These are phyloP conservation scores for Homarus americanus DNA, from an alignment of 1,140 invertebrate species.

Conservation along the genomic window DNA sequence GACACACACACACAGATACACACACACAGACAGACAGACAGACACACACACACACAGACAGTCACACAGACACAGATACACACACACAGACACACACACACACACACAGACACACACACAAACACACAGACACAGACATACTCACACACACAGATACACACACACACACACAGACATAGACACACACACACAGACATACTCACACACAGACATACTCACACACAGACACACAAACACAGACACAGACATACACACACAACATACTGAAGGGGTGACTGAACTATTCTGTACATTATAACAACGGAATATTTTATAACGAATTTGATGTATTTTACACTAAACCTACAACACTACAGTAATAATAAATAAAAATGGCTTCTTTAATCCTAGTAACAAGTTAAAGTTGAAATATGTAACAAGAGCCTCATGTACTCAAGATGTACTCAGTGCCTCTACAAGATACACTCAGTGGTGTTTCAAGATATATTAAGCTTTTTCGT, in stretches of 20 bases:
- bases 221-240: neutral
- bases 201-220: neutral
- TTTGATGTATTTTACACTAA: no score
- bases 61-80: constrained; percentile 5
- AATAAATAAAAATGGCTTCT: no score
- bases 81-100: constrained; percentile 21
- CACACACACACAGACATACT: neutral
- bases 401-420: no score
- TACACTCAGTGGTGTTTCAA: no score
- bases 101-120: constrained; percentile 8
- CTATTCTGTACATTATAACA: no score
- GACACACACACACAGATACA: constrained; percentile 24
- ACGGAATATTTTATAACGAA: no score
- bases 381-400: no score
- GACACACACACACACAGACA: neutral
- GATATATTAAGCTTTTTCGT: no score
- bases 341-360: no score
- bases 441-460: no score
- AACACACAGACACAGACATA: neutral
- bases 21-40: constrained; percentile 9
- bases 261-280: no score
- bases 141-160: neutral
- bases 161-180: neutral
- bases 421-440: no score
- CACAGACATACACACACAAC: neutral